These are phyloP conservation scores for Tilapia sparmanii DNA, from an alignment of 2,113 vertebrate species.

Conservation along the genomic window DNA sequence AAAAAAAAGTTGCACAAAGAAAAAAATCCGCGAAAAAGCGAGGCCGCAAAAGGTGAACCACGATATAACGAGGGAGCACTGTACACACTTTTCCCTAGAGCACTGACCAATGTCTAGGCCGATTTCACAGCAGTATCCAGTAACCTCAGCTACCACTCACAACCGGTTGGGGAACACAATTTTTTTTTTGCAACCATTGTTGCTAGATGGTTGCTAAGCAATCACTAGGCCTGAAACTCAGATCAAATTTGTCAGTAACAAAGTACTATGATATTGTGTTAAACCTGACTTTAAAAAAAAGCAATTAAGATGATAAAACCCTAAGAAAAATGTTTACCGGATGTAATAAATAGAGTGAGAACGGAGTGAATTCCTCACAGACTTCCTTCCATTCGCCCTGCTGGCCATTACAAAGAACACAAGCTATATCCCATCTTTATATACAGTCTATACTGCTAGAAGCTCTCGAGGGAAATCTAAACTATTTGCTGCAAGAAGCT, in stretches of 20 bases:
- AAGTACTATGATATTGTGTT: not conserved
- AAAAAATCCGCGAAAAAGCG: not conserved
- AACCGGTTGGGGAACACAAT: not conserved
- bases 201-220: not conserved
- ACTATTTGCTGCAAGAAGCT: not conserved
- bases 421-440: not conserved
- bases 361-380: not conserved
- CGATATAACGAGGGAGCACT: not conserved
- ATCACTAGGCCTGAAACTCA: not conserved
- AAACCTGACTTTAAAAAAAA: not conserved
- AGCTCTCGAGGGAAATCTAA: not conserved
- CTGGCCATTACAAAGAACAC: not conserved
- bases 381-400: not conserved
- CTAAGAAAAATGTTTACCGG: not conserved
- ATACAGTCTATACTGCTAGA: not conserved
- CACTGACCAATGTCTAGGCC: not conserved
- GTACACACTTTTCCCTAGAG: not conserved
- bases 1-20: too few relatives aligned
- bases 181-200: not conserved
- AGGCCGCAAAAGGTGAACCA: not conserved
- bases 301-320: not conserved
- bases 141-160: not conserved
- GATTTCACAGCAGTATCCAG: not conserved
- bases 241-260: not conserved
- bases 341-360: accelerated